phyloP scores from a whole-genome alignment of 2,113 vertebrate species.

The Actenoides lindsayi region DNA sequence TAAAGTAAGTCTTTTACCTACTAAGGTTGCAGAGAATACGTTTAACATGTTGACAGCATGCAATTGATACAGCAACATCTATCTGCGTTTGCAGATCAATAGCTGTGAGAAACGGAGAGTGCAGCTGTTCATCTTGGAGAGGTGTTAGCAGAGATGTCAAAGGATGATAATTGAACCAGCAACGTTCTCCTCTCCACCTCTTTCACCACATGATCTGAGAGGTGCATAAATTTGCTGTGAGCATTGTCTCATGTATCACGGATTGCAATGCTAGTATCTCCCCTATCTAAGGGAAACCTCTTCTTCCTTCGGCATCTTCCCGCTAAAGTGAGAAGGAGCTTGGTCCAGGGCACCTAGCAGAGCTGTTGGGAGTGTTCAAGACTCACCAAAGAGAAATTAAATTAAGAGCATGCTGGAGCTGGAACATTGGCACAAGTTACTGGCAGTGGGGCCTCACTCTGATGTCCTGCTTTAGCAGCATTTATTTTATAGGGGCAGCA shows the following conservation, averaged over 20 bases:
- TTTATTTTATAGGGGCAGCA: not conserved
- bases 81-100: slow-evolving; percentile 5
- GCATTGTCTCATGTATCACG: not conserved
- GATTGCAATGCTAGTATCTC: not conserved
- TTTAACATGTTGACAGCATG: not conserved
- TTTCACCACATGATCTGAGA: not conserved
- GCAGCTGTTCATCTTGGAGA: not conserved
- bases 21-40: not conserved
- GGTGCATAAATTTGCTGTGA: not conserved
- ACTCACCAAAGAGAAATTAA: not conserved
- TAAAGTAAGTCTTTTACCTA: not conserved
- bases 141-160: slow-evolving; percentile 32
- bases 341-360: not conserved
- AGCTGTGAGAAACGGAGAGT: not conserved
- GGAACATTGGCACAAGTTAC: not conserved
- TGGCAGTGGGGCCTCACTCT: not conserved
- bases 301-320: not conserved
- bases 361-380: not conserved
- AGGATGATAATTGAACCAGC: not conserved
- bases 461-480: not conserved
- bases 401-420: not conserved
- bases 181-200: not conserved
- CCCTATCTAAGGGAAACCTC: not conserved
- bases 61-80: not conserved
- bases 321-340: not conserved